Percentiles rank a stretch among this genome's conserved stretches.
These are phyloP conservation scores for Platysteira castanea DNA, from an alignment of 2,113 vertebrate species.

Conservation along the genomic window DNA sequence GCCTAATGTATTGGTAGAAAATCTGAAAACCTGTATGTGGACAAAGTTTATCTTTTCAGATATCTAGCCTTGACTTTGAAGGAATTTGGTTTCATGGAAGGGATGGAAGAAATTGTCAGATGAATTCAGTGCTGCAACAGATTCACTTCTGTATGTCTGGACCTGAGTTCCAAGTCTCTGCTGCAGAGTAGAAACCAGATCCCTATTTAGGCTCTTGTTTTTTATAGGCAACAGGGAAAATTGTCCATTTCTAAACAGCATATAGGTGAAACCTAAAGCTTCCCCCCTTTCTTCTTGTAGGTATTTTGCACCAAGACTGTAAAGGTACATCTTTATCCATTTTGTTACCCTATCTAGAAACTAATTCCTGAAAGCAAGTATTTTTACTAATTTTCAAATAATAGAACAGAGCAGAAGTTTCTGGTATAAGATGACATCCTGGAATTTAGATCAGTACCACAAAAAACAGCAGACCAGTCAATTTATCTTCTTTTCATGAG, in stretches of 20 bases:
- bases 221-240: not conserved
- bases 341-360: not conserved
- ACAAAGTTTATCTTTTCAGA: not conserved
- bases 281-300: not conserved
- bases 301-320: not conserved
- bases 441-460: not conserved
- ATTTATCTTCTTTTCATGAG: not conserved
- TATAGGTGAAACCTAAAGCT: not conserved
- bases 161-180: not conserved
- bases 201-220: not conserved
- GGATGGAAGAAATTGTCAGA: not conserved
- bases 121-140: not conserved
- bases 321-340: not conserved
- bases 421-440: not conserved
- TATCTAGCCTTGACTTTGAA: not conserved
- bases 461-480: not conserved
- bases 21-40: not conserved
- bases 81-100: not conserved
- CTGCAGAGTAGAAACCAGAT: not conserved
- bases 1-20: not conserved
- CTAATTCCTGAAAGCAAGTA: not conserved
- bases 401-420: not conserved
- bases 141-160: not conserved
- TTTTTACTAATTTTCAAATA: not conserved
- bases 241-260: not conserved